Evolutionary conservation across 2,797 vertebrate genomes (phyloP).

Genomic region (Parotocinclus haroldoi): DNA sequence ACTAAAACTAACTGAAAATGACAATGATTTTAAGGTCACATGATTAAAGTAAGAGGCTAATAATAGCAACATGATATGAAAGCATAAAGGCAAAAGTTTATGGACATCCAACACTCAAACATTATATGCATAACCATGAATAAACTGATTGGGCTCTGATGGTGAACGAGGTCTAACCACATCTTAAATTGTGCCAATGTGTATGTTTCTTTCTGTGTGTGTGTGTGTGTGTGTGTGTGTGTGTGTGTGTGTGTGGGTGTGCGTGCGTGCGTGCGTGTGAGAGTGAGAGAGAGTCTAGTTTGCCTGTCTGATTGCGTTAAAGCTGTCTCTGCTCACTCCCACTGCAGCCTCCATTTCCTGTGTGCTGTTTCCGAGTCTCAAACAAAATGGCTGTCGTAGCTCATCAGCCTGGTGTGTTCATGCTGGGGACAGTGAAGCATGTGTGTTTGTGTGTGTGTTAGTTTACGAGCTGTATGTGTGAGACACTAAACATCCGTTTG

Average conservation of each 20-base stretch:
- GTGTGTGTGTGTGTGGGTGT: constrained; percentile 1
- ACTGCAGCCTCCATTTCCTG: constrained; percentile 45
- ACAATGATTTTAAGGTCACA: too few species aligned
- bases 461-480: constrained; percentile 1
- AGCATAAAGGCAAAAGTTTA: too few species aligned
- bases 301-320: constrained; percentile 34
- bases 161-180: too few species aligned
- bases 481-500: constrained; percentile 24
- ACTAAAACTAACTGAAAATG: too few species aligned
- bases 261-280: constrained; percentile 6
- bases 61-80: too few species aligned
- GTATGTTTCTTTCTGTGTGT: too few species aligned
- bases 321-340: constrained; percentile 18
- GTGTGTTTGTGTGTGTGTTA: constrained; percentile 22
- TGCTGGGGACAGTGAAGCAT: constrained; percentile 34
- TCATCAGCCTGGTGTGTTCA: constrained; percentile 30
- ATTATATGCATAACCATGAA: too few species aligned
- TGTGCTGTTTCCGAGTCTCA: constrained; percentile 38
- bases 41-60: too few species aligned
- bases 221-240: too few species aligned
- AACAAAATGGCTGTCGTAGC: constrained; percentile 50
- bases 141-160: too few species aligned
- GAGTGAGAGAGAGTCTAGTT: constrained; percentile 12
- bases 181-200: too few species aligned
- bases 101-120: too few species aligned